Conservation (phyloP, 2,797 vertebrate species). For the Staurois parvus region DNA sequence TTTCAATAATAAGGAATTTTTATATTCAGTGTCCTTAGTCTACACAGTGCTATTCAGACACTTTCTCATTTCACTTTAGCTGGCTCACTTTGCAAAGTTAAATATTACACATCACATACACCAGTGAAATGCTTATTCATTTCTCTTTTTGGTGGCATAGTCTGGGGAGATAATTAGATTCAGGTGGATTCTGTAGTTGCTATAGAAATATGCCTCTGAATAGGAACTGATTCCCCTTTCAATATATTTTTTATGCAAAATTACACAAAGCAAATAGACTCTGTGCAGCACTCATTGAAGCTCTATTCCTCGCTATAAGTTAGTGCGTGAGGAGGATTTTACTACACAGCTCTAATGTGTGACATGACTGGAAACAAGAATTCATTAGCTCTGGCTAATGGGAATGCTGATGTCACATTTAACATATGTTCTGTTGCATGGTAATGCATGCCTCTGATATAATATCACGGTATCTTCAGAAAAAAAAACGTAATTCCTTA, state of each 20-base stretch:
- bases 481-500: neutral
- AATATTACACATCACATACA: conserved; percentile 38
- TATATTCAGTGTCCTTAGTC: neutral
- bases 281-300: conserved; percentile 16
- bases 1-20: neutral
- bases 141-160: conserved; percentile 46
- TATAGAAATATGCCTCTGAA: conserved; percentile 60
- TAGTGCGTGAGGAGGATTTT: conserved; percentile 44
- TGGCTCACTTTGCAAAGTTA: conserved; percentile 45
- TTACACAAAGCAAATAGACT: conserved; percentile 55
- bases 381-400: conserved; percentile 52
- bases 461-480: too few species aligned
- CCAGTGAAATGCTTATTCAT: conserved; percentile 53
- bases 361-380: conserved; percentile 58
- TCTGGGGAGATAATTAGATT: conserved; percentile 57
- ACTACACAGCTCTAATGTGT: conserved; percentile 53
- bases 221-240: conserved; percentile 52
- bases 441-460: conserved; percentile 2
- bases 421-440: conserved; percentile 50
- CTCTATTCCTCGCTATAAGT: conserved; percentile 34
- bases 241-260: conserved; percentile 56
- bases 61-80: conserved; percentile 29
- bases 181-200: conserved; percentile 58
- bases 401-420: conserved; percentile 40
- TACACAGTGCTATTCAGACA: neutral